Evolutionary conservation across 2,797 vertebrate species (phyloP), one percentile per base, ranked within the genome.

Genomic region (Oryzias sinensis): DNA sequence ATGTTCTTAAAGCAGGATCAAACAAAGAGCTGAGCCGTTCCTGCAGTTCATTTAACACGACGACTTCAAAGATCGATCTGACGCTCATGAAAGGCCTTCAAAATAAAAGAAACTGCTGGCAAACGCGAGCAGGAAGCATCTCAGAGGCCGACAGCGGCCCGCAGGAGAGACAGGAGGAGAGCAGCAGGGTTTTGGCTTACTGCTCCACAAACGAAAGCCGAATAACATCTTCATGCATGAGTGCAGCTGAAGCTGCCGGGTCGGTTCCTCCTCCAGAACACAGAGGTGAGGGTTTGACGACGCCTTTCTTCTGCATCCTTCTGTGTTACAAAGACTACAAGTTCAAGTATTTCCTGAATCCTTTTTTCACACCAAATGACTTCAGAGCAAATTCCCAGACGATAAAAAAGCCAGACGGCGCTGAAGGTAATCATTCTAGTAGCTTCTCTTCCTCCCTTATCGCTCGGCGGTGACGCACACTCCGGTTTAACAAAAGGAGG

Each of bases 401-500:
- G 84, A 83, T 85, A 79, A 84, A 84, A 59, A 68, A 56, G 79
- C 55, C 33, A 81, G 68, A 64, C 81, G 68, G 51, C 49, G 33
- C 60, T 76, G 77, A 82, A 82, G 82, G 82, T 80, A 75, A 85
- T 88, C 81, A 83, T 82, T 87, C 85, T 65, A 84, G 82, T 76
- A 76, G 79, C 78, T 84, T 59, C 77, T 78, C 64, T 22, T 22
- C 59, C 70, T 62, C 61, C 72, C 79, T 84, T 75, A 86, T 82
- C 78, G 76, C 69, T 69, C 72, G 59, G 79, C 65, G 52, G 68
- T 79, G 79, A 77, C 72, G 77, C 46, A 14, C 18, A 13, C 64
- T 67, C 43, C 50, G 56, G 61, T 79, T 65, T 65, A 62, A 69
- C 61, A 41, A 62, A 57, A 62, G 60, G 50, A 81, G 75, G 83